A percentile compares a stretch with the other conserved stretches of the same genome.
Evolutionary conservation across 2,888 invertebrate genomes (phyloP).

Genomic region (Chloroclystis v-ata): DNA sequence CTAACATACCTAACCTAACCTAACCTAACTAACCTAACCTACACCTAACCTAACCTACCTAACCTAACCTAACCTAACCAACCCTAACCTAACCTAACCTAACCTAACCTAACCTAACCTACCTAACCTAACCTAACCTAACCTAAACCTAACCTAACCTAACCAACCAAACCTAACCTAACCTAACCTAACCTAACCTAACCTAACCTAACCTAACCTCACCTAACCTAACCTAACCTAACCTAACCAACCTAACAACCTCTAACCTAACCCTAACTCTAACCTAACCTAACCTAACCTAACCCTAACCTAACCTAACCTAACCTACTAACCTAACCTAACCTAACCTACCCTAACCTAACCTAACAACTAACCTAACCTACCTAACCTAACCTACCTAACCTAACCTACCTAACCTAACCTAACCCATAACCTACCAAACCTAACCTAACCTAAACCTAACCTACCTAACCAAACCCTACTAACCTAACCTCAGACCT

Average conservation of each 20-base stretch:
- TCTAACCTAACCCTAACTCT: constrained; percentile 29
- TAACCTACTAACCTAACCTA: constrained; percentile 20
- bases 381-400: constrained; percentile 35
- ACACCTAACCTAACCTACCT: constrained; percentile 28
- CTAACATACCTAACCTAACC: constrained; percentile 24
- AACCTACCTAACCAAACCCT: constrained; percentile 20
- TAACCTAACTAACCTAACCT: constrained; percentile 23
- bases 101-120: constrained; percentile 22
- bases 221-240: constrained; percentile 23
- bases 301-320: constrained; percentile 28
- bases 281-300: constrained; percentile 20
- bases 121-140: constrained; percentile 24
- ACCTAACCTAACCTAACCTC: constrained; percentile 27
- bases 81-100: constrained; percentile 25
- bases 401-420: too few relatives aligned
- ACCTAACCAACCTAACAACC: constrained; percentile 27
- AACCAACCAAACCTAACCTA: constrained; percentile 30
- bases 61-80: constrained; percentile 29
- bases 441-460: constrained; percentile 29
- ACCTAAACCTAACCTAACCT: constrained; percentile 24
- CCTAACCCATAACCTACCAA: constrained; percentile 30
- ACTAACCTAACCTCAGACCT: constrained; percentile 20
- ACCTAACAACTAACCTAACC: constrained; percentile 35
- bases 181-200: constrained; percentile 30
- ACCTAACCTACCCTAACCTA: constrained; percentile 32